Evolutionary conservation across 1,140 invertebrate genomes (phyloP), one percentile per base, ranked within the genome.

Genomic region (Pseudoatta argentina): DNA sequence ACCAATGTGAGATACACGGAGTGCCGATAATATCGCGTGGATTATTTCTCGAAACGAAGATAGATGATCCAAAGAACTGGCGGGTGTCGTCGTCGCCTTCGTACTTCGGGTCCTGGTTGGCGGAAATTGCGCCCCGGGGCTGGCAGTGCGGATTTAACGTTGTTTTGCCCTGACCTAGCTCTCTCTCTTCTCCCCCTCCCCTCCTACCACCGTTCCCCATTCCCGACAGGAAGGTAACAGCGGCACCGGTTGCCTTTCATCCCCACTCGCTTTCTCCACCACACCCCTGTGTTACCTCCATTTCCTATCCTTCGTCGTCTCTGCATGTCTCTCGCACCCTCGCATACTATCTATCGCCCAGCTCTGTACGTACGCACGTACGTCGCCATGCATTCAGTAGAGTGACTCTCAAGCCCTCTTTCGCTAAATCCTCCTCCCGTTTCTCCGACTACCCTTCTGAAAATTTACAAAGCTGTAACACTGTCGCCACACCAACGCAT

Each of bases 161-260:
- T 92, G 91, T 92, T 92, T 92, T 91, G 85, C 91, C 89, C 87
- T 92, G 89, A 92, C 88, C 91, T 91, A 92, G 88, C 90, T 89
- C 81, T 89, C 86, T 91, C 71, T 83, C 76, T 91, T n/a, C 6
- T 1, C 39, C 5, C 66, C 0, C 18, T 21, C 12, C 66, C 39
- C 6, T 6, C 39, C 6, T 16, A 8, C 55, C 57, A 3, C 79
- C 53, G 34, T 34, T 63, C 73, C 86, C 87, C 77, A 88, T 89
- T 91, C 87, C 85, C 85, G 81, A 90, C 89, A 81, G 90, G 90
- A 91, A 91, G 87, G 90, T 90, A 91, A 88, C 85, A 91, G 85
- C 79, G 88, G 87, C 85, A 73, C 88, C 88, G 83, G 67, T 76
- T 86, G 82, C 83, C 85, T 90, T 87, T 87, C 89, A 91, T 85